Evolutionary conservation across 2,113 vertebrate species (phyloP), one percentile per base, ranked within the genome.

Genomic region (Centropristis striata): DNA sequence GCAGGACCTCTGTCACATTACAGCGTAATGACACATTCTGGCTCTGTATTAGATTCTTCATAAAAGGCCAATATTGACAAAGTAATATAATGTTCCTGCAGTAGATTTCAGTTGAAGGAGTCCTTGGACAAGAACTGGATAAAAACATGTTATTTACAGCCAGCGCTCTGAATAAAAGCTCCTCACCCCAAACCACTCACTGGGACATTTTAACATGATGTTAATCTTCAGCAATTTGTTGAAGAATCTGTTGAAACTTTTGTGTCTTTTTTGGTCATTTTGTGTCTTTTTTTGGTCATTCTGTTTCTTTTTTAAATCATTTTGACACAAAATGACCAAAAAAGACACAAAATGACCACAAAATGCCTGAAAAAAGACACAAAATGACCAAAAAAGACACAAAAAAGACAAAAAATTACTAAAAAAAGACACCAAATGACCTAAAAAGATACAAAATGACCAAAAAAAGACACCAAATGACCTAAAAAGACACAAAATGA

Each of bases 1-100:
- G 39, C 53, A 69, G 23, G n/a, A 66, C 51, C 50, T 77, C 32
- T 57, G 39, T 41, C 49, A 39, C 80, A 44, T 77, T 57, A 37
- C 25, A 64, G 53, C 67, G 20, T 54, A n/a, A 71, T 78, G 46
- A 70, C 42, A 74, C 42, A 60, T 15, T 20, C 41, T 36, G 14
- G 16, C 36, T 51, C 77, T 44, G 76, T 65, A 64, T 64, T 10
- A 51, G 57, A 53, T 75, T 64, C 78, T 63, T 81, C 66, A 84
- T 75, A 54, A 81, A 71, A 49, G 37, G 32, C n/a, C 58, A 21
- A 12, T 58, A 71, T 71, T 71, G 20, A 8, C 41, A 61, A 72
- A 69, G 61, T 72, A 58, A 72, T 76, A 60, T 53, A 41, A 25
- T 27, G 16, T 23, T 46, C 27, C 55, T 59, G 54, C 44, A 58